A percentile compares a stretch with the other conserved stretches of the same genome.
phyloP scores from a whole-genome alignment of 2,888 invertebrate genomes.

The Eudemis profundana region DNA sequence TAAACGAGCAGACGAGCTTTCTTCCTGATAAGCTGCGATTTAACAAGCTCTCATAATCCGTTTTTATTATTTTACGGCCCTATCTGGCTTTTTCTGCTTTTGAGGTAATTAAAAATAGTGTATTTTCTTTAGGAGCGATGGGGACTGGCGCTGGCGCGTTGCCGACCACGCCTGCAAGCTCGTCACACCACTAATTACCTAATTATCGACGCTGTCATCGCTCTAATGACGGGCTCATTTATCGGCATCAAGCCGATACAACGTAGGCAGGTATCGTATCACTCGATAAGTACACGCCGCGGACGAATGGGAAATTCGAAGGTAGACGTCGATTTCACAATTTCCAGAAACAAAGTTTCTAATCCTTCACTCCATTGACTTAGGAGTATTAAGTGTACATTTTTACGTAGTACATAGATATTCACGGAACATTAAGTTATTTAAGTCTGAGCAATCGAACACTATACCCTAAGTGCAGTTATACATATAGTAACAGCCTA shows the following conservation, averaged over 20 bases:
- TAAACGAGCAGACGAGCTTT: too few relatives aligned
- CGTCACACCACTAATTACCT: not conserved
- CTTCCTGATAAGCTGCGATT: too few relatives aligned
- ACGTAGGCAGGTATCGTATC: not conserved
- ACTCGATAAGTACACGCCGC: not conserved
- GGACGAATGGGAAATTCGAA: too few relatives aligned
- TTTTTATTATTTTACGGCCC: not conserved
- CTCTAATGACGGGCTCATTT: conserved; percentile 5
- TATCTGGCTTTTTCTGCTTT: too few relatives aligned
- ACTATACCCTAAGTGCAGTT: too few relatives aligned
- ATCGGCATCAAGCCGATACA: not conserved
- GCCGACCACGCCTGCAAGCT: not conserved
- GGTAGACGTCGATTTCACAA: not conserved
- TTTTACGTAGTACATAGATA: too few relatives aligned
- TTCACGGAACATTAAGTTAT: too few relatives aligned
- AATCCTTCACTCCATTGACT: not conserved
- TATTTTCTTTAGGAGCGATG: not conserved
- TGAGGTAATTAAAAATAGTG: too few relatives aligned
- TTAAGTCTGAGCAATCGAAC: too few relatives aligned
- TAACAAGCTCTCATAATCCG: too few relatives aligned
- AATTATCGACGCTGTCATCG: conserved; percentile 18
- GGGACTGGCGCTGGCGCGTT: not conserved
- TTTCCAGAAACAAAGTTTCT: conserved; percentile 3
- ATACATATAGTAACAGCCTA: too few relatives aligned
- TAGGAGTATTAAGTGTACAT: too few relatives aligned